These are phyloP conservation scores for Mesorhabditis belari DNA, from an alignment of 2,888 invertebrate species.

Conservation along the genomic window DNA sequence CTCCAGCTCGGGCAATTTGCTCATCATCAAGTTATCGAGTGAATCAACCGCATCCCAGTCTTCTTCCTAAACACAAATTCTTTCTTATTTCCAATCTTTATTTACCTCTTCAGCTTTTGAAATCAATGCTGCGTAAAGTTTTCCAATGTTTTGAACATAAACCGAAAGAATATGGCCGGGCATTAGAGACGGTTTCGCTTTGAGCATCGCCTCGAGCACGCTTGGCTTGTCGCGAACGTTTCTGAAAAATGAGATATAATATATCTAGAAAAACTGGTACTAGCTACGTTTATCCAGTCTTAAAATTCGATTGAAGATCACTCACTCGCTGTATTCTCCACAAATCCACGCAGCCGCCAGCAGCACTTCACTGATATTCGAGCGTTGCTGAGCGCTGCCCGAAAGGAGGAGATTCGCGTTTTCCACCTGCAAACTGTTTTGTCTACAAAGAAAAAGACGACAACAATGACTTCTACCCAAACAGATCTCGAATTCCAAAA, in stretches of 20 bases:
- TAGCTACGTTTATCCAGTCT: not conserved
- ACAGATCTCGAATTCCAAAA: not conserved
- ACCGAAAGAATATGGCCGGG: constrained; percentile 90
- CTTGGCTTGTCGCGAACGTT: constrained; percentile 66
- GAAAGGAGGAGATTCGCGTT: constrained; percentile 49
- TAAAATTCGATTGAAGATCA: constrained; percentile 5
- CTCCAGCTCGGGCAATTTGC: constrained; percentile 76
- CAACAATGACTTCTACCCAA: not conserved
- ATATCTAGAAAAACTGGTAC: not conserved
- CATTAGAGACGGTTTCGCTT: constrained; percentile 67
- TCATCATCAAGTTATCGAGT: constrained; percentile 58
- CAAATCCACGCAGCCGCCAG: constrained; percentile 97
- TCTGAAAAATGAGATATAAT: constrained; percentile 35
- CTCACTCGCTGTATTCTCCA: constrained; percentile 84
- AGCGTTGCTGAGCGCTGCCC: constrained; percentile 52
- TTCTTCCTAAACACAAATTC: constrained; percentile 53
- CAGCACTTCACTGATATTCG: constrained; percentile 71
- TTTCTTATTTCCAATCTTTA: not conserved
- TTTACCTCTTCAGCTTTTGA: constrained; percentile 40
- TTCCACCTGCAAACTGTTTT: constrained; percentile 27
- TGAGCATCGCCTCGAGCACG: constrained; percentile 72
- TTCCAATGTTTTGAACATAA: constrained; percentile 81
- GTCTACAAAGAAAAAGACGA: not conserved
- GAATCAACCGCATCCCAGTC: constrained; percentile 57
- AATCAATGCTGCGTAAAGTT: constrained; percentile 45